phyloP scores from a whole-genome alignment of 2,888 invertebrate species.

The Eretmocerus hayati region DNA sequence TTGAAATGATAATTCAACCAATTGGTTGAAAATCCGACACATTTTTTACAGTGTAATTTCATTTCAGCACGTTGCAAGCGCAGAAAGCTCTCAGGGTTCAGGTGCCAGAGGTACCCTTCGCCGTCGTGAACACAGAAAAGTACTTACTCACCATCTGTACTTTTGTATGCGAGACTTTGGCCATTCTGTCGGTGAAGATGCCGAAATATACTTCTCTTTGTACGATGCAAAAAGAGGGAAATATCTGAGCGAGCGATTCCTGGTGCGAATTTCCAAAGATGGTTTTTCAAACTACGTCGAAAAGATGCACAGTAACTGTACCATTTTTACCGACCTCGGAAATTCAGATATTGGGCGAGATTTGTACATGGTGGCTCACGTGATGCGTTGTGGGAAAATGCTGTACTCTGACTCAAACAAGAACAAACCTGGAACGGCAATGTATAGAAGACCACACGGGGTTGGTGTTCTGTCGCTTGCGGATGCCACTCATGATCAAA shows the following conservation, averaged over 20 bases:
- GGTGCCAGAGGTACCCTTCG: slow-evolving; percentile 54
- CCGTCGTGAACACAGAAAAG: slow-evolving; percentile 53
- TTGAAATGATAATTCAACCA: too few species aligned
- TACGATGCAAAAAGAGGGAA: slow-evolving; percentile 73
- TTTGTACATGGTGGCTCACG: slow-evolving; percentile 81
- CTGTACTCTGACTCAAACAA: slow-evolving; percentile 56
- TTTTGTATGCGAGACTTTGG: slow-evolving; percentile 86
- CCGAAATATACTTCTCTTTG: slow-evolving; percentile 79
- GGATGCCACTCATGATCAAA: slow-evolving; percentile 59
- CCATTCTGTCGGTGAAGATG: slow-evolving; percentile 77
- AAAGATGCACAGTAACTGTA: slow-evolving; percentile 79
- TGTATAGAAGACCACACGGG: slow-evolving; percentile 74
- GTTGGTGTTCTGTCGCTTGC: slow-evolving; percentile 74
- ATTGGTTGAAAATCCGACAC: too few species aligned
- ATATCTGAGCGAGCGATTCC: slow-evolving; percentile 81
- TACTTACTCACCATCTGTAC: slow-evolving; percentile 70
- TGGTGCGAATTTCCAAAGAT: slow-evolving; percentile 82
- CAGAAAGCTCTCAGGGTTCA: slow-evolving; percentile 49
- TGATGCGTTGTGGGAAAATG: slow-evolving; percentile 83
- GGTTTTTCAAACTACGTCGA: slow-evolving; percentile 86
- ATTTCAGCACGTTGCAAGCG: slow-evolving; percentile 54
- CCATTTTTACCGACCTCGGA: slow-evolving; percentile 79
- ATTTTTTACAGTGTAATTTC: too few species aligned
- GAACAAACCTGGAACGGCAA: slow-evolving; percentile 45
- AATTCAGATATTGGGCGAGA: slow-evolving; percentile 78